Conservation (phyloP, 1,140 invertebrate genomes). For the Micrasema minimum region DNA sequence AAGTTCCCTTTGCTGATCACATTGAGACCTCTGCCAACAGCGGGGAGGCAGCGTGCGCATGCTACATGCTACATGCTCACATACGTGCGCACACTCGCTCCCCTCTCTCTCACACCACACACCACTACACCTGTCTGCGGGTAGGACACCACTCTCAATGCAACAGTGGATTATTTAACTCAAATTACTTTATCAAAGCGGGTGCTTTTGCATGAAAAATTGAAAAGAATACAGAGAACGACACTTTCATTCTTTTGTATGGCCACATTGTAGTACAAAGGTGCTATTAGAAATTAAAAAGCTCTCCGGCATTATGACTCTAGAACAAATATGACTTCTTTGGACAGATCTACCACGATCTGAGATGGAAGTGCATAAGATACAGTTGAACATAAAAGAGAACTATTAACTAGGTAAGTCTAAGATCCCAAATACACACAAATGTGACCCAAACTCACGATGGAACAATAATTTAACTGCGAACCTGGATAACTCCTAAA, state of each 20-base stretch:
- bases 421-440: conserved; percentile 50
- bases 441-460: conserved; percentile 41
- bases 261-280: conserved; percentile 22
- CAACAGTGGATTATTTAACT: conserved; percentile 32
- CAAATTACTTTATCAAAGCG: conserved; percentile 19
- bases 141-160: conserved; percentile 4
- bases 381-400: conserved; percentile 45
- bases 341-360: neutral
- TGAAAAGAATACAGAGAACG: conserved; percentile 10
- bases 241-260: conserved; percentile 20
- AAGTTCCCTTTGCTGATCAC: conserved; percentile 45
- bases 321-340: neutral
- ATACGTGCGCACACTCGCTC: neutral
- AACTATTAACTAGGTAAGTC: conserved; percentile 52
- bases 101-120: neutral
- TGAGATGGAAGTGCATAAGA: conserved; percentile 40
- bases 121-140: neutral
- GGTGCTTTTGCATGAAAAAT: conserved; percentile 14
- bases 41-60: neutral
- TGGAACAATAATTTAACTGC: conserved; percentile 36
- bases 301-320: neutral
- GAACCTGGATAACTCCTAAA: conserved; percentile 27
- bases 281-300: conserved; percentile 5
- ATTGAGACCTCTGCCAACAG: conserved; percentile 12
- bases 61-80: neutral